phyloP scores from a whole-genome alignment of 1,140 invertebrate species.

The Anadara kagoshimensis region DNA sequence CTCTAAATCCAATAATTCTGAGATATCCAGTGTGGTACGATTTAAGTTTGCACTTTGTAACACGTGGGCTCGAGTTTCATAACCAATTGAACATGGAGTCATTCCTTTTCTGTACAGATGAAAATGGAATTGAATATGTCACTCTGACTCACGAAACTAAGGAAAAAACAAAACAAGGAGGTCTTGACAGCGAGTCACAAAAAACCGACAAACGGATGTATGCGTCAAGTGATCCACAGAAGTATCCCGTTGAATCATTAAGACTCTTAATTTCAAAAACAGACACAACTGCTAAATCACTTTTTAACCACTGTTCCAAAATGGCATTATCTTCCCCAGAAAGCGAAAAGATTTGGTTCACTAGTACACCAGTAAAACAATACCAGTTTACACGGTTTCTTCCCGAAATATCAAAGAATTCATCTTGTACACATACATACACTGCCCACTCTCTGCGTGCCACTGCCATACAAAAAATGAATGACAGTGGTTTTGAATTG shows the following conservation, averaged over 20 bases:
- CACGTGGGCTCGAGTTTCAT: conserved; percentile 23
- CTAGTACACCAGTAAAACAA: not conserved
- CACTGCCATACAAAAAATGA: conserved; percentile 24
- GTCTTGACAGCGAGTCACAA: conserved; percentile 1
- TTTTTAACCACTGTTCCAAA: conserved; percentile 11
- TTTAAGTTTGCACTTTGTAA: conserved; percentile 20
- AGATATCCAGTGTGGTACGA: conserved; percentile 22
- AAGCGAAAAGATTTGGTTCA: conserved; percentile 21
- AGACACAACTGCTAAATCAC: conserved; percentile 2
- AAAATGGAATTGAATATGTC: conserved; percentile 12
- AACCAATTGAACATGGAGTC: conserved; percentile 15
- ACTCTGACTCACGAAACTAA: conserved; percentile 14
- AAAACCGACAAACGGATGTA: conserved; percentile 20
- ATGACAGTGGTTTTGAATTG: conserved; percentile 18
- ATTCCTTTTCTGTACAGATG: conserved; percentile 17
- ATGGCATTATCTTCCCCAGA: not conserved
- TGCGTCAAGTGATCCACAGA: not conserved
- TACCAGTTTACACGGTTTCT: conserved; percentile 29
- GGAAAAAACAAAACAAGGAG: conserved; percentile 30
- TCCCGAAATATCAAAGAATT: conserved; percentile 20
- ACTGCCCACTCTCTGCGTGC: conserved; percentile 23
- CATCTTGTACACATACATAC: conserved; percentile 9
- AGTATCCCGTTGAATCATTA: not conserved
- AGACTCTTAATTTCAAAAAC: not conserved
- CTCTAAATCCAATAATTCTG: conserved; percentile 14